Evolutionary conservation across 2,888 invertebrate genomes (phyloP), one percentile per base, ranked within the genome.

Genomic region (Helleia helle): DNA sequence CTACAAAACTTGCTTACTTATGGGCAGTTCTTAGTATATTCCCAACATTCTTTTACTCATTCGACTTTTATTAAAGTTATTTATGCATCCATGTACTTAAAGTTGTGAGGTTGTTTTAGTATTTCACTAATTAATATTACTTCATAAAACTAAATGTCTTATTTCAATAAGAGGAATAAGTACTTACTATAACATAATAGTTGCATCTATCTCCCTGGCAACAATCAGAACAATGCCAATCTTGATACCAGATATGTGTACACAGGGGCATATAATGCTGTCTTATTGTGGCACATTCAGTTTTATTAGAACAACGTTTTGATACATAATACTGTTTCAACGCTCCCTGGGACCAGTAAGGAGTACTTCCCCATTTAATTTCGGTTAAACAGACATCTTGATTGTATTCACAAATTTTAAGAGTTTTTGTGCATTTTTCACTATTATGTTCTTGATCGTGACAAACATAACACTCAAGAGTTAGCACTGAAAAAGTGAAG

Each of bases 191-290:
- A 37, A 96, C 90, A 71, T 91, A 98, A 69, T 94, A 97, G 73
- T 98, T 98, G 75, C 97, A 98, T 40, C 95, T 88, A 71, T 98
- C 97, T 37, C 97, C 97, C 62, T 93, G 93, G 65, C 98, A 98
- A 73, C 97, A 98, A 68, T 97, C 96, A 0, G 94, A 92, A 75
- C 97, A 98, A 50, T 92, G 91, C 98, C 97, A 98, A 75, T 98
- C 97, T 63, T 95, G 92, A 62, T 97, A 98, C 96, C 95, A 95
- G 55, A 96, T 94, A 59, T 95, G 91, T 1, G 95, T 93, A 60
- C 96, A 97, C 44, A 90, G 86, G 4, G 88, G 88, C 91, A 92
- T 94, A 56, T 90, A 89, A 26, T 86, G 86, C 41, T 87, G 88
- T 44, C 93, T 87, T 38, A 89, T 89, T 44, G 86, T 84, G 14